Evolutionary conservation across 2,888 invertebrate genomes (phyloP).

Genomic region (Eupithecia insigniata): DNA sequence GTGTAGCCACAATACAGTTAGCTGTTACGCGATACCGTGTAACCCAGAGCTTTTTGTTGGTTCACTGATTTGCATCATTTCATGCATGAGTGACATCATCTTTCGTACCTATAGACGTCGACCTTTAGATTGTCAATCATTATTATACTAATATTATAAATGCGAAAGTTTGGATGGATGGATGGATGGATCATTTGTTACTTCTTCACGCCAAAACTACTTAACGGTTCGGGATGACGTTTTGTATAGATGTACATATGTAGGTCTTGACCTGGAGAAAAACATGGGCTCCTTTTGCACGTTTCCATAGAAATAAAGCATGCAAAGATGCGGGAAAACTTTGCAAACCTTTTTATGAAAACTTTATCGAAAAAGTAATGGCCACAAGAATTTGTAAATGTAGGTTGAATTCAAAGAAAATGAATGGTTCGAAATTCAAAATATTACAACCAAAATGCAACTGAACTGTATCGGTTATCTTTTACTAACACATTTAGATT

Average conservation of each 20-base stretch:
- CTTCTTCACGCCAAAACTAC: too few relatives aligned
- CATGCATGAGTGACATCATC: constrained; percentile 8
- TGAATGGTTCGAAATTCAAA: neutral
- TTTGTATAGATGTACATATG: too few relatives aligned
- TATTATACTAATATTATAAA: too few relatives aligned
- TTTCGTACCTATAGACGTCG: neutral
- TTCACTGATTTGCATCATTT: constrained; percentile 22
- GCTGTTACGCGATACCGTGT: constrained; percentile 17
- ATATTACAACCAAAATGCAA: neutral
- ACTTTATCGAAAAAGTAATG: neutral
- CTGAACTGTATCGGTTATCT: too few relatives aligned
- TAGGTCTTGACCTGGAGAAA: too few relatives aligned
- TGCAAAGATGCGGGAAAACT: too few relatives aligned
- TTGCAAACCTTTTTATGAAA: neutral
- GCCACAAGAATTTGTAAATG: neutral
- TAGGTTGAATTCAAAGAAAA: neutral
- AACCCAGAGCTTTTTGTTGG: constrained; percentile 21
- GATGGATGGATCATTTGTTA: too few relatives aligned
- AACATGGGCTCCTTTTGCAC: too few relatives aligned
- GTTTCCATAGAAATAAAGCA: too few relatives aligned
- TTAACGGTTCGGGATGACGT: too few relatives aligned
- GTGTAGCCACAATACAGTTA: constrained; percentile 18
- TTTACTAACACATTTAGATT: too few relatives aligned
- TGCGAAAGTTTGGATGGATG: too few relatives aligned
- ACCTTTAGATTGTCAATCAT: neutral